A percentile compares a stretch with the other conserved stretches of the same genome.
phyloP scores from a whole-genome alignment of 2,888 invertebrate species.

The Nipponacmea schrenckii region DNA sequence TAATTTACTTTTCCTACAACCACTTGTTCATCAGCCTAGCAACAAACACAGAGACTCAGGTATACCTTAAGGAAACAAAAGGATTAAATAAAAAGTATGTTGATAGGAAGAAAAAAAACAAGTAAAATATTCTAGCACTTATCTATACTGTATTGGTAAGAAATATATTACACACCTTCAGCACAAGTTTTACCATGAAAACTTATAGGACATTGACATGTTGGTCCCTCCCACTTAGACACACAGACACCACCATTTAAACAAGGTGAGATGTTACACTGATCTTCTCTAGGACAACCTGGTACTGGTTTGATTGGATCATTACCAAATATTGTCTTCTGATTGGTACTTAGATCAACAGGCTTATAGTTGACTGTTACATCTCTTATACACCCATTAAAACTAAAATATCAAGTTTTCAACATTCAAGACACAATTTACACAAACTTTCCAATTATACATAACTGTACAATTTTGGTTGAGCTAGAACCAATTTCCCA shows the following conservation, averaged over 20 bases:
- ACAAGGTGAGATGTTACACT: constrained; percentile 49
- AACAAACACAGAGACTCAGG: too few species aligned
- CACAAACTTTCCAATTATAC: too few species aligned
- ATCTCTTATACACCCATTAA: constrained; percentile 57
- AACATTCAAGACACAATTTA: neutral
- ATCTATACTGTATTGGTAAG: too few species aligned
- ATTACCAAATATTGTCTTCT: constrained; percentile 49
- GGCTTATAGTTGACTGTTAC: constrained; percentile 45
- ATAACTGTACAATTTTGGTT: too few species aligned
- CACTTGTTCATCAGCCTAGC: too few species aligned
- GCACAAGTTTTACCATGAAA: constrained; percentile 48
- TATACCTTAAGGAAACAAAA: too few species aligned
- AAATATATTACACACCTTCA: constrained; percentile 37
- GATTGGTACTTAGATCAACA: constrained; percentile 39
- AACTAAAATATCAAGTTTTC: constrained; percentile 39
- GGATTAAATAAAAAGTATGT: too few species aligned
- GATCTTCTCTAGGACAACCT: constrained; percentile 54
- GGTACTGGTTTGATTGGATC: constrained; percentile 50
- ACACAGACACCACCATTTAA: constrained; percentile 43
- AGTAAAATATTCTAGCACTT: too few species aligned
- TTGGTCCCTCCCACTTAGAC: constrained; percentile 43
- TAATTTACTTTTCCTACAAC: too few species aligned
- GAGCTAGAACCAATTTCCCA: too few species aligned
- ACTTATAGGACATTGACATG: constrained; percentile 47
- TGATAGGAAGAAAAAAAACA: too few species aligned